These are phyloP conservation scores for Drosophila watanabei DNA, from an alignment of 1,140 invertebrate species.

Conservation along the genomic window DNA sequence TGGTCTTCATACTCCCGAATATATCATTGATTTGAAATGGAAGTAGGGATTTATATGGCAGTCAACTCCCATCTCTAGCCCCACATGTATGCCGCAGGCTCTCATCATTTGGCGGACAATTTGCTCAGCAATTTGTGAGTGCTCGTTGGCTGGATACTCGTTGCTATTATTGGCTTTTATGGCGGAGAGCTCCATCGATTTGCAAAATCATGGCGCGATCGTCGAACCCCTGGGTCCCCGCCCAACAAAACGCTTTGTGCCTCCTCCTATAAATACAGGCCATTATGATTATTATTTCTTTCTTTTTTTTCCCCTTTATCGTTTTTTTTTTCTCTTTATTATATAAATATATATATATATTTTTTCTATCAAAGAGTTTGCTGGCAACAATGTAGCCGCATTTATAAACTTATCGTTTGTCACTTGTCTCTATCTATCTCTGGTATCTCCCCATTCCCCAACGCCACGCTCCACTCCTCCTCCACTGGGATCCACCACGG, in stretches of 20 bases:
- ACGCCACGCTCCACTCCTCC: not conserved
- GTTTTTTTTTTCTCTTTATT: conserved; percentile 2
- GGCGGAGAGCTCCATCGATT: conserved; percentile 33
- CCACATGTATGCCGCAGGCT: conserved; percentile 18
- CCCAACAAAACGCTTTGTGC: conserved; percentile 46
- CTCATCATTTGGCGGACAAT: conserved; percentile 31
- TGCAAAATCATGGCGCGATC: conserved; percentile 51
- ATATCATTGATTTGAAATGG: conserved; percentile 1
- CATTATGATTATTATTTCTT: conserved; percentile 56
- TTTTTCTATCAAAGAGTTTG: conserved; percentile 24
- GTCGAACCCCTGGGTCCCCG: conserved; percentile 42
- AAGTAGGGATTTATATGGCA: not conserved
- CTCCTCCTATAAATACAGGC: conserved; percentile 46
- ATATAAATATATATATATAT: conserved; percentile 23
- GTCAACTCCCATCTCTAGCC: conserved; percentile 17
- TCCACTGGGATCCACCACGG: conserved; percentile 27
- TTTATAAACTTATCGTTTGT: conserved; percentile 59
- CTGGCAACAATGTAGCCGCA: conserved; percentile 54
- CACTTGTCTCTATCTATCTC: conserved; percentile 45
- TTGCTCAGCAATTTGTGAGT: conserved; percentile 47
- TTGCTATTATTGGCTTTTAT: conserved; percentile 32
- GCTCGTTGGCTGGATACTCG: conserved; percentile 6
- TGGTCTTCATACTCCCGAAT: not conserved
- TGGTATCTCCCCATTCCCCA: conserved; percentile 15
- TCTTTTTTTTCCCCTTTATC: conserved; percentile 16